Evolutionary conservation across 2,113 vertebrate species (phyloP).

Genomic region (Rhineura floridana): DNA sequence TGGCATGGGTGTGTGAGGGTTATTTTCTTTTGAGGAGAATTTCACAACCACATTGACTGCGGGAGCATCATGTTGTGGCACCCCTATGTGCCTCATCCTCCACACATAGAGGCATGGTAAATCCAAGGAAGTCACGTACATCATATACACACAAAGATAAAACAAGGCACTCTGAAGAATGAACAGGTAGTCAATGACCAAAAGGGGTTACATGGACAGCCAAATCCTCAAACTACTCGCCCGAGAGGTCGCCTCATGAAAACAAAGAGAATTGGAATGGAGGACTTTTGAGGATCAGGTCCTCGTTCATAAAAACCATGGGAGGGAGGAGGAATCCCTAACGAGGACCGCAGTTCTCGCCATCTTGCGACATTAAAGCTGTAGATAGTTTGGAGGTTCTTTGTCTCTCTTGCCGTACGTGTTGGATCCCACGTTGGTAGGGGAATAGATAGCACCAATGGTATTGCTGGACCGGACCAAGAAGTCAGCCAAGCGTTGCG

Average conservation of each 20-base stretch:
- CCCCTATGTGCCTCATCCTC: conserved; percentile 8
- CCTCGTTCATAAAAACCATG: background rate
- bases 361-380: conserved; percentile 68
- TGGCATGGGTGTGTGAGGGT: background rate
- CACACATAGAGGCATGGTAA: background rate
- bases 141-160: background rate
- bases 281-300: background rate
- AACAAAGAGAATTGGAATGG: background rate
- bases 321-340: background rate
- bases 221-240: background rate
- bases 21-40: conserved; percentile 39
- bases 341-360: background rate
- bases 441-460: conserved; percentile 77
- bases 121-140: conserved; percentile 13
- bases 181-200: conserved; percentile 36
- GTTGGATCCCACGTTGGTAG: conserved; percentile 86
- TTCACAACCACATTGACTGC: conserved; percentile 33
- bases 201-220: background rate
- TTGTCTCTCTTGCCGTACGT: conserved; percentile 86
- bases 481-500: conserved; percentile 88
- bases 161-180: conserved; percentile 62
- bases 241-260: background rate
- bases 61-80: conserved; percentile 6
- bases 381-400: conserved; percentile 58
- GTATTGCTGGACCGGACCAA: conserved; percentile 85